A percentile compares a stretch with the other conserved stretches of the same genome.
phyloP scores from a whole-genome alignment of 2,888 invertebrate genomes.

The Ectemnius lituratus region DNA sequence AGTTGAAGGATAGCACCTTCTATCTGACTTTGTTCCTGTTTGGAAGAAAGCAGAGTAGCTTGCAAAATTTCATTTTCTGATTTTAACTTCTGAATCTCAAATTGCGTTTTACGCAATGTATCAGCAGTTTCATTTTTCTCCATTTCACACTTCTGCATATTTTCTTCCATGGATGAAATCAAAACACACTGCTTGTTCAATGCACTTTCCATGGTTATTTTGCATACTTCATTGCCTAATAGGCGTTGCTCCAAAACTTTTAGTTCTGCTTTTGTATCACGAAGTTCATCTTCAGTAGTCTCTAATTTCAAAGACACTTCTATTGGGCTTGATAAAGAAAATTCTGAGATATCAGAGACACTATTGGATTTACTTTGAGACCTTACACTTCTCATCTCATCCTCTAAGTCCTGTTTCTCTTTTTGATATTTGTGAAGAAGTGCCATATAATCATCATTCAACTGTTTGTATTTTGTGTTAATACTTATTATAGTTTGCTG shows the following conservation, averaged over 20 bases:
- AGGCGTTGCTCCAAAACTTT: constrained; percentile 59
- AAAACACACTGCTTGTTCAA: constrained; percentile 55
- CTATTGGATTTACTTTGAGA: constrained; percentile 21
- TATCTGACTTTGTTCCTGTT: constrained; percentile 66
- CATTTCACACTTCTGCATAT: constrained; percentile 54
- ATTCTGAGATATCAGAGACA: constrained; percentile 11
- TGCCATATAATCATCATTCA: constrained; percentile 56
- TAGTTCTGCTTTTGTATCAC: constrained; percentile 53
- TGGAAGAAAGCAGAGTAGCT: constrained; percentile 55
- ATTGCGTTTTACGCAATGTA: constrained; percentile 38
- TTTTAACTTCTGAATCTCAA: constrained; percentile 58
- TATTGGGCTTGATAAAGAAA: not conserved
- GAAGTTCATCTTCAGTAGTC: constrained; percentile 59
- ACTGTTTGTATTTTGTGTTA: constrained; percentile 62
- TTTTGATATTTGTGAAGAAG: constrained; percentile 56
- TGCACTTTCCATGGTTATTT: constrained; percentile 56
- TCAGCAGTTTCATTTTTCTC: constrained; percentile 59
- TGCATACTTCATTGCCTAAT: constrained; percentile 54
- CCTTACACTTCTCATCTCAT: constrained; percentile 47
- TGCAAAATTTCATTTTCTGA: constrained; percentile 62
- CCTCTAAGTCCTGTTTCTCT: constrained; percentile 56
- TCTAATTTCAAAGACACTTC: constrained; percentile 59
- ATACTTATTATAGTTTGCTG: constrained; percentile 59
- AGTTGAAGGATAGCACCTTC: constrained; percentile 67
- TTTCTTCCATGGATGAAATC: constrained; percentile 61